Conservation (phyloP, 2,888 invertebrate species). For the Drosophila borealis region DNA sequence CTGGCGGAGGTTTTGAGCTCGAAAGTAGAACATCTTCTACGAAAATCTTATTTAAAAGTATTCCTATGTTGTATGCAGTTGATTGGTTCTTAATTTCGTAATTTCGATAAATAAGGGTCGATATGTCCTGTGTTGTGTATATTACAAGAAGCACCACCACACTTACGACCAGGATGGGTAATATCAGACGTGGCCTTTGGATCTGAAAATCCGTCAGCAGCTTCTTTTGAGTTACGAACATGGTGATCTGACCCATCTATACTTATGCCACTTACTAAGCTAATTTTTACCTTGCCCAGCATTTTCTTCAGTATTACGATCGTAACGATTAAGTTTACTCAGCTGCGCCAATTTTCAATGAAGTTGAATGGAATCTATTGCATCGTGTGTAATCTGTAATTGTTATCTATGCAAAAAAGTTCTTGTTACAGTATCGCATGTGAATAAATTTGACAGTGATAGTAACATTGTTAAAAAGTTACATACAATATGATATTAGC, state of each 20-base stretch:
- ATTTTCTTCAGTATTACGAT: too few species aligned
- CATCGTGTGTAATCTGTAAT: not conserved
- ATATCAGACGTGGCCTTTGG: not conserved
- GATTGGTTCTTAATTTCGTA: too few species aligned
- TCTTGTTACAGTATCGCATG: too few species aligned
- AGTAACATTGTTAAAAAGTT: not conserved
- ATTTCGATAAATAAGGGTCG: too few species aligned
- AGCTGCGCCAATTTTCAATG: not conserved
- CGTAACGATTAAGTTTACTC: not conserved
- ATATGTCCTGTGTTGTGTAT: not conserved
- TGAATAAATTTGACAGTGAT: too few species aligned
- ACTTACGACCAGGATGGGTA: not conserved
- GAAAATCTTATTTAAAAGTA: not conserved
- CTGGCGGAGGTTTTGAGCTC: slow-evolving; percentile 71
- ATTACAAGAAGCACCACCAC: not conserved
- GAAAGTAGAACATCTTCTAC: slow-evolving; percentile 76
- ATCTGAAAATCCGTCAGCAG: too few species aligned
- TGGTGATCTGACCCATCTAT: not conserved
- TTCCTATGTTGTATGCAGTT: too few species aligned
- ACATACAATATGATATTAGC: not conserved
- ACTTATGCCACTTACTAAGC: not conserved
- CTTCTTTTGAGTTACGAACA: not conserved
- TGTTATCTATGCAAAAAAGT: too few species aligned
- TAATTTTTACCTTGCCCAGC: not conserved
- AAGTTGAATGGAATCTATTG: not conserved